Percentiles rank a stretch among this genome's conserved stretches.
Conservation (phyloP, 2,797 vertebrate genomes). For the Sebastiscus albofasciatus region DNA sequence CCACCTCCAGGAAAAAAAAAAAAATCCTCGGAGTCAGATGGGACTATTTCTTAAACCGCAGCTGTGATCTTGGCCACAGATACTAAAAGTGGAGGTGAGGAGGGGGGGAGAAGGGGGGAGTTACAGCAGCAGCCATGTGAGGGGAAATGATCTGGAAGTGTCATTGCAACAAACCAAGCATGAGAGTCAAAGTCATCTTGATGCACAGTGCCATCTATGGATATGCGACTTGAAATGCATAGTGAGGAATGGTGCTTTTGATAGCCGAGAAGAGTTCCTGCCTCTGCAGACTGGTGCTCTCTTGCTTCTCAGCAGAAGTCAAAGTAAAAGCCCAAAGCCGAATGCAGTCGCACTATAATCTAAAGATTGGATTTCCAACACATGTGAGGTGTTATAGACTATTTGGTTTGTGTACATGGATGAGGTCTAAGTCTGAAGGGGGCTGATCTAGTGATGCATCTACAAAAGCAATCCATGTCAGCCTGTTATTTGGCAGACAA, state of each 20-base stretch:
- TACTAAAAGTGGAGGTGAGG: constrained; percentile 16
- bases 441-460: constrained; percentile 9
- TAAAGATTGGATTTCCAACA: constrained; percentile 14
- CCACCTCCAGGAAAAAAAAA: constrained; percentile 16
- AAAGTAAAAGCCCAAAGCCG: neutral
- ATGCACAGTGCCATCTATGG: constrained; percentile 86
- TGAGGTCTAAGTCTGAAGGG: neutral
- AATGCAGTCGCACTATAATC: neutral
- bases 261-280: neutral
- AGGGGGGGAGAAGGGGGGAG: neutral
- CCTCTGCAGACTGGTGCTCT: neutral
- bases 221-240: constrained; percentile 76
- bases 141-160: constrained; percentile 51
- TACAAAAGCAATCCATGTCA: constrained; percentile 16
- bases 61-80: constrained; percentile 43
- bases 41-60: constrained; percentile 40
- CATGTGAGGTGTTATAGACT: constrained; percentile 2
- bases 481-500: constrained; percentile 38
- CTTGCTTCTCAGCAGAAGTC: neutral
- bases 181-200: constrained; percentile 59
- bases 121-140: constrained; percentile 37
- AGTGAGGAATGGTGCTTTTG: constrained; percentile 5
- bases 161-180: constrained; percentile 34
- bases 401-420: constrained; percentile 3
- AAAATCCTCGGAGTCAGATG: constrained; percentile 26